These are phyloP conservation scores for Pempheris klunzingeri DNA, from an alignment of 2,797 vertebrate species.

Conservation along the genomic window DNA sequence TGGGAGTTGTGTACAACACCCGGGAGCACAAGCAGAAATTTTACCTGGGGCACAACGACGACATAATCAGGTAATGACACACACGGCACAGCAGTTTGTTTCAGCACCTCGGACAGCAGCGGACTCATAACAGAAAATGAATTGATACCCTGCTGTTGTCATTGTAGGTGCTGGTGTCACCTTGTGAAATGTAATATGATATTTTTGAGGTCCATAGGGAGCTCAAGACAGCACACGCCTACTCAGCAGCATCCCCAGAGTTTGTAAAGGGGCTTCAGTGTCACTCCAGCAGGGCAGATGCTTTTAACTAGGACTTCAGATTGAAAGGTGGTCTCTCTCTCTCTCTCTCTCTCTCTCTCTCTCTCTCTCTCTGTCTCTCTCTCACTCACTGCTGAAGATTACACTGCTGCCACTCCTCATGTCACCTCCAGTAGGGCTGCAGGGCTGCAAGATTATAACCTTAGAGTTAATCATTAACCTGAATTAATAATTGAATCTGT, in stretches of 20 bases:
- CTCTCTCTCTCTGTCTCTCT: slow-evolving; percentile 1
- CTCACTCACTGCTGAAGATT: slow-evolving; percentile 10
- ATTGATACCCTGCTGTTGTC: slow-evolving; percentile 46
- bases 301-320: slow-evolving; percentile 3
- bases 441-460: neutral
- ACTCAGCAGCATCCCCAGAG: slow-evolving; percentile 26
- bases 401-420: slow-evolving; percentile 29
- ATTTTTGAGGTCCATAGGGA: slow-evolving; percentile 20
- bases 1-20: slow-evolving; percentile 98
- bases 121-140: slow-evolving; percentile 15
- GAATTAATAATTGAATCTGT: neutral
- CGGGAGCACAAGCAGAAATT: slow-evolving; percentile 99
- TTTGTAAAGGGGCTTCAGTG: slow-evolving; percentile 17
- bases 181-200: slow-evolving; percentile 71
- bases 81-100: slow-evolving; percentile 20
- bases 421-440: slow-evolving; percentile 11
- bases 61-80: slow-evolving; percentile 95
- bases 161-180: slow-evolving; percentile 65
- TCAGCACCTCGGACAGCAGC: slow-evolving; percentile 79
- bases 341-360: slow-evolving; percentile 1
- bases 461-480: neutral
- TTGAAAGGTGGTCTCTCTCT: slow-evolving; percentile 5
- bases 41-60: slow-evolving; percentile 98
- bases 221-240: neutral
- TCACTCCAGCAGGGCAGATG: slow-evolving; percentile 33